Conservation (phyloP, 2,888 invertebrate genomes). For the Melanophora roralis region DNA sequence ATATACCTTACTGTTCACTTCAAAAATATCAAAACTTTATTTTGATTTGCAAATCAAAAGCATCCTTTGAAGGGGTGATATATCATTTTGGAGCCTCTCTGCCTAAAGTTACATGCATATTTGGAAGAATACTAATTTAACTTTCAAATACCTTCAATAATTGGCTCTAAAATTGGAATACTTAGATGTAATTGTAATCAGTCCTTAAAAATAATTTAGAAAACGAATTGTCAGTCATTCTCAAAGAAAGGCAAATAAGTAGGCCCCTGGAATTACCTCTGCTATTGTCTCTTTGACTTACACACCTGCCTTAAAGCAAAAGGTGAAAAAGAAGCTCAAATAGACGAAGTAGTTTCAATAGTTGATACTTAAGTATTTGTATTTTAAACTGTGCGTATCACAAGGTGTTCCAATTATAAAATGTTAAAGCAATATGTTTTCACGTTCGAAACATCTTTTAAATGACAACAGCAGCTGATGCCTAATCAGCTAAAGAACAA, state of each 20-base stretch:
- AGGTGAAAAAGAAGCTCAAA: neutral
- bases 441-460: conserved; percentile 58
- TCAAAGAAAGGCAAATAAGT: too few relatives aligned
- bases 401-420: conserved; percentile 51
- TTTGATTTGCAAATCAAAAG: too few relatives aligned
- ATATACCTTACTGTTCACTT: too few relatives aligned
- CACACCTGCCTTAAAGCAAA: conserved; percentile 52
- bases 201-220: too few relatives aligned
- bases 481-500: conserved; percentile 11
- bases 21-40: too few relatives aligned
- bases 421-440: conserved; percentile 35
- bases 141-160: neutral
- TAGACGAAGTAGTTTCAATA: conserved; percentile 9
- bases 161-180: neutral
- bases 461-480: conserved; percentile 62
- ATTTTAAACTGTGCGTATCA: conserved; percentile 38
- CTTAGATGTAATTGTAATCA: too few relatives aligned
- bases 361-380: conserved; percentile 21
- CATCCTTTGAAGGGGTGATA: too few relatives aligned
- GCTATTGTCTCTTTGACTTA: conserved; percentile 43
- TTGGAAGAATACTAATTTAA: too few relatives aligned
- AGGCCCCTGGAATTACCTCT: neutral
- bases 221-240: too few relatives aligned
- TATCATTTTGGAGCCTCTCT: too few relatives aligned
- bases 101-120: too few relatives aligned